Base-by-base conservation (phyloP, 2,888 invertebrate genomes). In the Conus canariensis region DNA sequence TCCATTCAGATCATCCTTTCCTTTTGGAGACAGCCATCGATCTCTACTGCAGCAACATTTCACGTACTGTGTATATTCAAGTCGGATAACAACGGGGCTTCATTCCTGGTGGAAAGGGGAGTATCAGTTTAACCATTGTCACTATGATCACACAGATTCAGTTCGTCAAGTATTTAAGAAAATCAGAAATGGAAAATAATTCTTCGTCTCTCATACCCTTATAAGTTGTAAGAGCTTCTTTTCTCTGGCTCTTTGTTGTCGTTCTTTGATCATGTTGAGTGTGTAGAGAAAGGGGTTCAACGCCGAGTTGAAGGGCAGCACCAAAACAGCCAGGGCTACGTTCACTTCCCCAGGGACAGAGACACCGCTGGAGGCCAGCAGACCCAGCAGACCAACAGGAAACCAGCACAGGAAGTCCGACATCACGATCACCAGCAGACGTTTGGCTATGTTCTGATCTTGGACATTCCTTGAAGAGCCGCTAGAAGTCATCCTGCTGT, bases 351-450 rank as follows among this genome's bases (percentile, higher is more conserved):
- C 45, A 45, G 45, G 80, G 6, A 80, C 45, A 6, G 80, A 45
- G 7, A 16, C 45, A 0, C 45, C 80, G 14, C 45, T 45, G 58
- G n/a, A 88, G 10, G 25, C 45, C n/a, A 64, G 45, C 45, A 88
- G 14, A 45, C 60, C 74, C n/a, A 74, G 64, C 74, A 74, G 1
- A 74, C 80, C 80, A 3, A 80, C 45, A 80, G 80, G 45, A 16
- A 30, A 80, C 80, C 80, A 80, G 80, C 80, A 80, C 45, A 80
- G 80, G 16, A 30, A 80, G 80, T 80, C 80, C 6, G 80, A 45
- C 80, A 25, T 14, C 12, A 74, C 70, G 12, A 80, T 45, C 12
- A 19, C 45, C 80, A 80, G 45, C 80, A 45, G 45, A 14, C 45
- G 80, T 30, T 14, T 12, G 6, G 80, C 80, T 22, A 80, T 25